These are phyloP conservation scores for Cetoscarus ocellatus DNA, from an alignment of 2,797 vertebrate species.

Conservation along the genomic window DNA sequence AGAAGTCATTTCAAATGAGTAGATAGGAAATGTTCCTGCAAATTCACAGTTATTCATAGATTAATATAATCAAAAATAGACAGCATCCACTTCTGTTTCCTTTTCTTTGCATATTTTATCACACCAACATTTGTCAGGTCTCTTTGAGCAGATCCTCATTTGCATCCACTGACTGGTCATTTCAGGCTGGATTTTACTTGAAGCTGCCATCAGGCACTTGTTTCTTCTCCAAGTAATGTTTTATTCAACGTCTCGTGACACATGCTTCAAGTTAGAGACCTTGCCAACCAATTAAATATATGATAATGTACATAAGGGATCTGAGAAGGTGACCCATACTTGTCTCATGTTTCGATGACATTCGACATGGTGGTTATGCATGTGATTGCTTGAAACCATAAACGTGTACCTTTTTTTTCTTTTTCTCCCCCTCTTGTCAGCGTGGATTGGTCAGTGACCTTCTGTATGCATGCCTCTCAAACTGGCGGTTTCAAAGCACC, in stretches of 20 bases:
- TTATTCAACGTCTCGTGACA: constrained; percentile 79
- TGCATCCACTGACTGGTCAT: constrained; percentile 71
- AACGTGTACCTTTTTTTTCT: constrained; percentile 19
- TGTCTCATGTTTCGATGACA: constrained; percentile 62
- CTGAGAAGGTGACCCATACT: constrained; percentile 67
- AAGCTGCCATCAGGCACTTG: constrained; percentile 63
- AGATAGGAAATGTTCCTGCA: background rate
- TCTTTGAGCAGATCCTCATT: constrained; percentile 66
- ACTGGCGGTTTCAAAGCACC: constrained; percentile 73
- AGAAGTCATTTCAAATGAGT: constrained; percentile 8
- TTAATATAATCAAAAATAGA: constrained; percentile 11
- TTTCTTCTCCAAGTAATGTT: constrained; percentile 72
- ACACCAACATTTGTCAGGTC: constrained; percentile 45
- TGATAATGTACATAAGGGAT: constrained; percentile 70
- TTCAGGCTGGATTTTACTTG: constrained; percentile 61
- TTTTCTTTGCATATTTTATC: constrained; percentile 33
- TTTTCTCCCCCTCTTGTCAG: constrained; percentile 10
- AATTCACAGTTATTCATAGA: constrained; percentile 4
- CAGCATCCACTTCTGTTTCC: background rate
- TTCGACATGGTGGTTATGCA: constrained; percentile 52
- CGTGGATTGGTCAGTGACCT: constrained; percentile 71
- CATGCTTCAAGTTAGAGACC: constrained; percentile 64
- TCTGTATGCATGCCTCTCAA: constrained; percentile 55
- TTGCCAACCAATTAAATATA: constrained; percentile 80
- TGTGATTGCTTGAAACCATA: constrained; percentile 43